A percentile compares a stretch with the other conserved stretches of the same genome.
Conservation (phyloP, 1,140 invertebrate genomes). For the Neodiprion lecontei region DNA sequence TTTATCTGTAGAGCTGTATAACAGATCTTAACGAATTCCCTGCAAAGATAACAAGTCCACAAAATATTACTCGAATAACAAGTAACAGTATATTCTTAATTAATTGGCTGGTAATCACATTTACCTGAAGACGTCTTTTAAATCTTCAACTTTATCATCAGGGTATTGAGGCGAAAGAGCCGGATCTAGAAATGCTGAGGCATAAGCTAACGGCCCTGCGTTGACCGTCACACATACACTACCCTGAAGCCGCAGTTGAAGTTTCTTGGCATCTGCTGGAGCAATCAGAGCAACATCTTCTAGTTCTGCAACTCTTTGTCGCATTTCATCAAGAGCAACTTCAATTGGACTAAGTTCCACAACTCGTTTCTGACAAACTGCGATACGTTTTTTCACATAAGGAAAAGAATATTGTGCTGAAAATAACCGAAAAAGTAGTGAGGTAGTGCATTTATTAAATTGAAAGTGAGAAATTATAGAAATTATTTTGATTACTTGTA, state of each 20-base stretch:
- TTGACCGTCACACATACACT: conserved; percentile 93
- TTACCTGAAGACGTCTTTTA: conserved; percentile 88
- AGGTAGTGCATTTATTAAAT: not conserved
- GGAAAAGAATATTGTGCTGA: conserved; percentile 86
- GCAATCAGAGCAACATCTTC: conserved; percentile 83
- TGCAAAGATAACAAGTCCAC: conserved; percentile 56
- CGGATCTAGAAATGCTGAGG: conserved; percentile 85
- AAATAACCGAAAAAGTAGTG: conserved; percentile 38
- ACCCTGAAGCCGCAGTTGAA: conserved; percentile 89
- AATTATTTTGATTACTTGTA: conserved; percentile 66
- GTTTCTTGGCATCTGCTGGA: conserved; percentile 84
- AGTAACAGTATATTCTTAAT: conserved; percentile 3
- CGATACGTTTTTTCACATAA: conserved; percentile 89
- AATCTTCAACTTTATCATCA: conserved; percentile 81
- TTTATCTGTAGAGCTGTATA: conserved; percentile 88
- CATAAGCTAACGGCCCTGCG: conserved; percentile 93
- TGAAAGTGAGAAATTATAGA: not conserved
- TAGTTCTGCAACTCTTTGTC: conserved; percentile 81
- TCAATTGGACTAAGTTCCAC: conserved; percentile 90
- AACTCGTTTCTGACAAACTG: conserved; percentile 74
- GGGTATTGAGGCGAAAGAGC: conserved; percentile 72
- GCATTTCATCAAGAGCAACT: conserved; percentile 94
- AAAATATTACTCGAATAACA: conserved; percentile 12
- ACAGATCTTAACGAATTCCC: conserved; percentile 88
- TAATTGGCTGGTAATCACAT: not conserved